Conservation (phyloP, 2,797 vertebrate species). For the Tragelaphus oryx region DNA sequence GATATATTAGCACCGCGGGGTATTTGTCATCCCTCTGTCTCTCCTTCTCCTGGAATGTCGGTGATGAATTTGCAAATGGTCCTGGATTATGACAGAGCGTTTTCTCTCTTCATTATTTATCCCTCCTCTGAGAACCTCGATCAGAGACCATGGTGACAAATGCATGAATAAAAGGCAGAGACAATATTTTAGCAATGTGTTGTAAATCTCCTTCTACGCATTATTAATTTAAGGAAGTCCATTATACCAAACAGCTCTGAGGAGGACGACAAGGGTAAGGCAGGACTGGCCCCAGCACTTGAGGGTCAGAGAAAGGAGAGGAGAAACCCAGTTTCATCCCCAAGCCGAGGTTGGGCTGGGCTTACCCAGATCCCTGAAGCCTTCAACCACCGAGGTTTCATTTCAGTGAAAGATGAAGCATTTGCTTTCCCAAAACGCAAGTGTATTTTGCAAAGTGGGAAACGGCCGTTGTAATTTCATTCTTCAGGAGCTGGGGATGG, state of each 20-base stretch:
- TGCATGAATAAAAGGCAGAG: conserved; percentile 84
- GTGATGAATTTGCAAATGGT: conserved; percentile 87
- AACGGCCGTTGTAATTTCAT: fast-evolving
- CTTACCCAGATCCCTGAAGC: fast-evolving
- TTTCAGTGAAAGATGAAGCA: background rate
- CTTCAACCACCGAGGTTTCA: background rate
- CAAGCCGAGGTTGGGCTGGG: fast-evolving
- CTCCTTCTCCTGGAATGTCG: conserved; percentile 77
- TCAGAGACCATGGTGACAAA: conserved; percentile 84
- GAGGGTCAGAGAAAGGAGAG: conserved; percentile 72
- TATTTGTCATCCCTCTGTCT: conserved; percentile 76
- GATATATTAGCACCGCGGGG: conserved; percentile 78
- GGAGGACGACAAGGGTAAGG: conserved; percentile 71
- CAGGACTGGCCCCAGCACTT: conserved; percentile 39
- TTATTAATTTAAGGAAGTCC: conserved; percentile 84
- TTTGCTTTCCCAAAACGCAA: background rate
- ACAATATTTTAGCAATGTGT: conserved; percentile 80
- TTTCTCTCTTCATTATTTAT: conserved; percentile 82
- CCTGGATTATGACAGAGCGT: conserved; percentile 81
- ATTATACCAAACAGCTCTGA: conserved; percentile 73
- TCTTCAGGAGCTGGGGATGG: background rate
- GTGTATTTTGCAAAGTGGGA: background rate
- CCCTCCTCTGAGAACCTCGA: conserved; percentile 80
- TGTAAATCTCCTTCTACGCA: conserved; percentile 84
- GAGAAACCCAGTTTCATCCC: background rate